Base-by-base conservation (phyloP, 1,140 invertebrate species). In the Asobara japonica region DNA sequence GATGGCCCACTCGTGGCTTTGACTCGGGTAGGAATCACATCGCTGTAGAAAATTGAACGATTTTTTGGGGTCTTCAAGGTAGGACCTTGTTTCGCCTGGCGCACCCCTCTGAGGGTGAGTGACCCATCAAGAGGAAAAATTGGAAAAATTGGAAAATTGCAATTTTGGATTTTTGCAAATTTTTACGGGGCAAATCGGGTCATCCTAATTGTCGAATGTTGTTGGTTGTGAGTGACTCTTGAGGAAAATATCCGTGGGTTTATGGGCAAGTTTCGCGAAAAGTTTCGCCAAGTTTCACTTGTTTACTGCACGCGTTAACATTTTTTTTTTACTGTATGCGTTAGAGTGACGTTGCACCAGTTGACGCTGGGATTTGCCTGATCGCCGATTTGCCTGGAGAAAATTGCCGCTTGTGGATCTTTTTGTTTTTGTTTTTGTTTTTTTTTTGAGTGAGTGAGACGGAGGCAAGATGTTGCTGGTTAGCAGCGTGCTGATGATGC, bases 381-480 rank as follows among this genome's bases (percentile, higher is more conserved):
- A 8, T 38, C 36, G 10, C 10, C 10, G 36, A 38, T 38, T 38
- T 45, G n/a, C 7, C 11, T 1, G 41, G 41, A 16, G 41, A 45
- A 16, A 45, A 45, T 45, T 45, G 7, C 5, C n/a, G n/a, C n/a
- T n/a, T 33, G 4, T 33, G 3, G 36, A 3, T 45, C 18, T 45
- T 45, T 16, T 45, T 62, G 10, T 16, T 11, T 62, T 62, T 64
- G 27, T 29, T 29, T 33, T 29, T 64, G 61, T 65, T 27, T 4
- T 11, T 45, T 45, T 45, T 45, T 45, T n/a, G n/a, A 38, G 41
- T 45, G 18, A 64, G 20, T 62, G 22, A 65, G 16, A 51, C n/a
- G n/a, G n/a, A 4, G 25, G 66, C 71, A 78, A 67, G 67, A 84
- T 82, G 80, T 71, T 84, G 70, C 67, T 81, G 36, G 62, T 79